These are phyloP conservation scores for Eumerus sabulonum DNA, from an alignment of 2,888 invertebrate genomes.

Conservation along the genomic window DNA sequence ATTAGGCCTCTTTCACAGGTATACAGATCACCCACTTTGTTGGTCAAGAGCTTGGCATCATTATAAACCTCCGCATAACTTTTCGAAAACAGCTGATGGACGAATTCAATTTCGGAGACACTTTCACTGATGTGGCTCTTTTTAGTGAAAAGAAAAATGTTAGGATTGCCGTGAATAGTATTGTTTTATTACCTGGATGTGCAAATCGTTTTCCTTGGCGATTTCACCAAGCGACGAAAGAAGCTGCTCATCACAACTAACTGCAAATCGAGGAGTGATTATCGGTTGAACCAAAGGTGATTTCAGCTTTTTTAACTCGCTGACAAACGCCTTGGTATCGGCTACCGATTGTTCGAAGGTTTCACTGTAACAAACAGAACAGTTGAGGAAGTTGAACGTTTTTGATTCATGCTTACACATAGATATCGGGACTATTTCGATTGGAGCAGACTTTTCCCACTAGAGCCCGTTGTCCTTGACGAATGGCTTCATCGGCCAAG, in stretches of 20 bases:
- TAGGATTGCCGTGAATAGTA: no score
- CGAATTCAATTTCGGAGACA: slow-evolving; percentile 84
- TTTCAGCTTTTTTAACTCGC: slow-evolving; percentile 80
- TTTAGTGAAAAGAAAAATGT: no score
- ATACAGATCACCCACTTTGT: slow-evolving; percentile 82
- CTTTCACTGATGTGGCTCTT: slow-evolving; percentile 95
- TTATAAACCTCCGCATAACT: slow-evolving; percentile 90
- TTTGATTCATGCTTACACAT: slow-evolving; percentile 73
- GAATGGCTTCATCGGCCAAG: slow-evolving; percentile 84
- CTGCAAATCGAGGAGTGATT: slow-evolving; percentile 92
- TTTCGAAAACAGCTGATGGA: slow-evolving; percentile 81
- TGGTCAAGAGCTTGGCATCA: slow-evolving; percentile 84
- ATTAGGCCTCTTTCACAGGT: no score
- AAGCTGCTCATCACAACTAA: slow-evolving; percentile 87
- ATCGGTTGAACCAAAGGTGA: slow-evolving; percentile 86
- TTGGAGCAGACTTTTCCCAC: slow-evolving; percentile 87
- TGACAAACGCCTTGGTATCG: slow-evolving; percentile 83
- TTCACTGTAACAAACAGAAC: slow-evolving; percentile 80
- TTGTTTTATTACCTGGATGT: slow-evolving; percentile 91
- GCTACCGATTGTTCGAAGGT: slow-evolving; percentile 82
- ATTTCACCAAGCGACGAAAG: slow-evolving; percentile 85
- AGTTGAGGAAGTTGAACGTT: background rate
- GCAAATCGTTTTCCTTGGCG: slow-evolving; percentile 84
- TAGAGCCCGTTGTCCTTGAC: slow-evolving; percentile 88
- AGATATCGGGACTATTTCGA: slow-evolving; percentile 76